Conservation (phyloP, 2,797 vertebrate species). For the Sebastes alutus region DNA sequence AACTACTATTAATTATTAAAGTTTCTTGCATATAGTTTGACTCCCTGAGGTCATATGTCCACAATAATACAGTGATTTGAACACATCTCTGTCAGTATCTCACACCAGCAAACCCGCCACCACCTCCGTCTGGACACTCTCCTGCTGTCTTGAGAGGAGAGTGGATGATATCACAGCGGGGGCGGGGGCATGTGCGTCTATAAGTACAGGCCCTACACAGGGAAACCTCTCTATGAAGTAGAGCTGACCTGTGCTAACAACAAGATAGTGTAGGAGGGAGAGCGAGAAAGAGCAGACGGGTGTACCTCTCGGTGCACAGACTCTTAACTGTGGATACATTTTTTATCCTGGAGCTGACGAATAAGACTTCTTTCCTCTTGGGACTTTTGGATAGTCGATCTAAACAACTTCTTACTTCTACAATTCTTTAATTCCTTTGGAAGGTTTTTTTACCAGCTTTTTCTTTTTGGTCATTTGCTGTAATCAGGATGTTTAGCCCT, state of each 20-base stretch:
- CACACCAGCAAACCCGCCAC: conserved; percentile 22
- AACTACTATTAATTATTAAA: neutral
- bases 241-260: conserved; percentile 47
- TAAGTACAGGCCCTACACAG: conserved; percentile 56
- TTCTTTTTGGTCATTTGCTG: neutral
- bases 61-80: neutral
- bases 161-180: conserved; percentile 56
- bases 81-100: conserved; percentile 8
- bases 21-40: neutral
- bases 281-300: conserved; percentile 21
- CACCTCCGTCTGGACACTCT: conserved; percentile 46
- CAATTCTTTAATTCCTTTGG: neutral
- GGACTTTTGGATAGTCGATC: neutral
- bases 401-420: neutral
- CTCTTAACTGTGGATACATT: conserved; percentile 40
- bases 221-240: conserved; percentile 64
- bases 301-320: conserved; percentile 33
- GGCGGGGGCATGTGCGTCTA: conserved; percentile 59
- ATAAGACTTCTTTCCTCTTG: neutral
- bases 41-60: neutral
- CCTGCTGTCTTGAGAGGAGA: conserved; percentile 30
- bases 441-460: neutral
- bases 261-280: conserved; percentile 11
- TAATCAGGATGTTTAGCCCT: conserved; percentile 51
- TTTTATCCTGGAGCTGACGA: conserved; percentile 17